Evolutionary conservation across 2,113 vertebrate species (phyloP).

Genomic region (Gavialis gangeticus): DNA sequence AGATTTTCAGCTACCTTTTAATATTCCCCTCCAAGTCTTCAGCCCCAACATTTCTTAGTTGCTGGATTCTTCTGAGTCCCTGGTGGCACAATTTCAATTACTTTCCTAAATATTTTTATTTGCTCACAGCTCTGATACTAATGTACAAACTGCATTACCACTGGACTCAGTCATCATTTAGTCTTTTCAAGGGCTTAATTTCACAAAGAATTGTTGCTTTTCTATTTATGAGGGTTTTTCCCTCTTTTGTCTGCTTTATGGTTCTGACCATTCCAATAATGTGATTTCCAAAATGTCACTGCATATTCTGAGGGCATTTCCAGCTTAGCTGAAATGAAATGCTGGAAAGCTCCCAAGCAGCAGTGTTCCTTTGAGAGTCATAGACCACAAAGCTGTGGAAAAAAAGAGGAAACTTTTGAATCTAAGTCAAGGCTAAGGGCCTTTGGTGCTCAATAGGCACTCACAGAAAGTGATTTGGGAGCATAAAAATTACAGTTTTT

Average conservation of each 20-base stretch:
- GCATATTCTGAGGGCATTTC: not conserved
- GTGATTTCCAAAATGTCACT: not conserved
- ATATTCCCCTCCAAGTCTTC: not conserved
- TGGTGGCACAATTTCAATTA: conserved; percentile 30
- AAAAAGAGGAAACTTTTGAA: not conserved
- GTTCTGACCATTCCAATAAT: not conserved
- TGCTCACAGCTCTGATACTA: not conserved
- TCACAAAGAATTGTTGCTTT: not conserved
- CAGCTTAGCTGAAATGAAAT: not conserved
- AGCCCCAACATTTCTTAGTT: not conserved
- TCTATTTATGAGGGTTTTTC: not conserved
- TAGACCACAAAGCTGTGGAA: not conserved
- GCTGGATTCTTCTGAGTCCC: not conserved
- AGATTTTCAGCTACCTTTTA: not conserved
- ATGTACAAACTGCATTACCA: conserved; percentile 2
- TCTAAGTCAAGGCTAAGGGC: not conserved
- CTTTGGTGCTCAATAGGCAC: not conserved
- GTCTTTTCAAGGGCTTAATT: not conserved
- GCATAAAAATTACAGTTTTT: too few relatives aligned
- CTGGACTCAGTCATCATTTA: not conserved
- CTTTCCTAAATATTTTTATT: conserved; percentile 22
- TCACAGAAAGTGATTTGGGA: too few relatives aligned
- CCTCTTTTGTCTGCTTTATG: not conserved
- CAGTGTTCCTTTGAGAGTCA: not conserved
- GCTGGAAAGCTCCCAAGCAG: not conserved